Evolutionary conservation across 2,888 invertebrate species (phyloP).

Genomic region (Chrysomela aeneicollis): DNA sequence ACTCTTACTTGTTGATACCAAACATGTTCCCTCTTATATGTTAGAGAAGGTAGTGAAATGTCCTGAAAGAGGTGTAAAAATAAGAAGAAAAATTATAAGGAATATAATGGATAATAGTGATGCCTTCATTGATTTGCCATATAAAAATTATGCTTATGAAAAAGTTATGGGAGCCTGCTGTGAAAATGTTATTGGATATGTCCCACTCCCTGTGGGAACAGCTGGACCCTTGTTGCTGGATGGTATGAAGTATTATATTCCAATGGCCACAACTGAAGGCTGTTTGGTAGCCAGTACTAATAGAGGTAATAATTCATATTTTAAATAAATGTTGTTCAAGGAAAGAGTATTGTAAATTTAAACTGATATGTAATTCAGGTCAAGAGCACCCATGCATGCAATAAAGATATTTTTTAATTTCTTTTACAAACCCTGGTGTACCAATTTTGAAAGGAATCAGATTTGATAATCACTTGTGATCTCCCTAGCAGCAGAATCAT

Average conservation of each 20-base stretch:
- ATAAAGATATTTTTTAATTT: too few species aligned
- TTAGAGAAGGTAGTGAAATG: conserved; percentile 84
- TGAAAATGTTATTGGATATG: conserved; percentile 96
- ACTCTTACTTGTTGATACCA: conserved; percentile 77
- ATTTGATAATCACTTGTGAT: background rate
- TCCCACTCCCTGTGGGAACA: conserved; percentile 93
- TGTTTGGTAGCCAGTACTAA: conserved; percentile 96
- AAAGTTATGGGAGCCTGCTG: conserved; percentile 89
- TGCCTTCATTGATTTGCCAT: conserved; percentile 75
- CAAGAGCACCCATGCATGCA: too few species aligned
- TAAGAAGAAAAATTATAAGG: conserved; percentile 76
- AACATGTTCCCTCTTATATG: conserved; percentile 83
- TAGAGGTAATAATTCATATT: conserved; percentile 66
- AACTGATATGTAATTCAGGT: too few species aligned
- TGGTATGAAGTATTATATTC: conserved; percentile 81
- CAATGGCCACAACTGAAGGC: conserved; percentile 99
- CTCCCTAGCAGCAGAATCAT: background rate
- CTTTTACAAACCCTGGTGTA: too few species aligned
- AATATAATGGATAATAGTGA: conserved; percentile 63
- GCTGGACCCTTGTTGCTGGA: conserved; percentile 92
- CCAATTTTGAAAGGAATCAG: too few species aligned
- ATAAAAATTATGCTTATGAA: conserved; percentile 84
- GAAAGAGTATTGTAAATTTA: too few species aligned
- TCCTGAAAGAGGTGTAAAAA: conserved; percentile 82
- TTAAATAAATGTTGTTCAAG: too few species aligned